These are phyloP conservation scores for Eudasyphora cyanicolor DNA, from an alignment of 2,888 invertebrate species.

Conservation along the genomic window DNA sequence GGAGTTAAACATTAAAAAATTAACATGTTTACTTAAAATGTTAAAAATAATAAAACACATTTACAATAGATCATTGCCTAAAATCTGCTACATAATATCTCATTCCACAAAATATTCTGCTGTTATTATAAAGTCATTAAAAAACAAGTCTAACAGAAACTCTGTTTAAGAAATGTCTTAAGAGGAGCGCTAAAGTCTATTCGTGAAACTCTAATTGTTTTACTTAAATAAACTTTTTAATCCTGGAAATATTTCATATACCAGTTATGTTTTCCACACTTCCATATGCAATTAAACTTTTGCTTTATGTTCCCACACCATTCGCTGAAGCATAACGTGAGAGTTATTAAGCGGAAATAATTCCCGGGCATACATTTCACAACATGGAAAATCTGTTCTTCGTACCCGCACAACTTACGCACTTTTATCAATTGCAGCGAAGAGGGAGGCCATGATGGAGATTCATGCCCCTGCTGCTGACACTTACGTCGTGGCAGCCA, in stretches of 20 bases:
- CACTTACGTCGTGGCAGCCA: background rate
- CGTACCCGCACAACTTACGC: slow-evolving; percentile 1
- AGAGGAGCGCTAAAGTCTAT: too few relatives aligned
- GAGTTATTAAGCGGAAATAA: slow-evolving; percentile 22
- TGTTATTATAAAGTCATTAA: too few relatives aligned
- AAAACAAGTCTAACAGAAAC: too few relatives aligned
- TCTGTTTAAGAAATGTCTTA: too few relatives aligned
- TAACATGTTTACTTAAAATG: too few relatives aligned
- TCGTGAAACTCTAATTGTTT: slow-evolving; percentile 8
- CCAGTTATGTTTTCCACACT: background rate
- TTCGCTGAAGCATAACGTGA: background rate
- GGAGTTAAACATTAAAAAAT: too few relatives aligned
- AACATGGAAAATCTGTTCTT: background rate
- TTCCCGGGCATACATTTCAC: background rate
- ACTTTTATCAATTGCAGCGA: slow-evolving; percentile 26
- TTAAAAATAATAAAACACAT: too few relatives aligned
- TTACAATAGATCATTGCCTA: too few relatives aligned
- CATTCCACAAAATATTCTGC: too few relatives aligned
- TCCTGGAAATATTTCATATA: slow-evolving; percentile 15
- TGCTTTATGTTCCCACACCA: background rate
- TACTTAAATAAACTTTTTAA: background rate
- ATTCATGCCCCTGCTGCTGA: background rate
- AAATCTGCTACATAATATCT: too few relatives aligned
- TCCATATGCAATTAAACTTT: slow-evolving; percentile 6
- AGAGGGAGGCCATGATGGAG: slow-evolving; percentile 3